phyloP scores from a whole-genome alignment of 2,113 vertebrate species.

The Hipposideros armiger region DNA sequence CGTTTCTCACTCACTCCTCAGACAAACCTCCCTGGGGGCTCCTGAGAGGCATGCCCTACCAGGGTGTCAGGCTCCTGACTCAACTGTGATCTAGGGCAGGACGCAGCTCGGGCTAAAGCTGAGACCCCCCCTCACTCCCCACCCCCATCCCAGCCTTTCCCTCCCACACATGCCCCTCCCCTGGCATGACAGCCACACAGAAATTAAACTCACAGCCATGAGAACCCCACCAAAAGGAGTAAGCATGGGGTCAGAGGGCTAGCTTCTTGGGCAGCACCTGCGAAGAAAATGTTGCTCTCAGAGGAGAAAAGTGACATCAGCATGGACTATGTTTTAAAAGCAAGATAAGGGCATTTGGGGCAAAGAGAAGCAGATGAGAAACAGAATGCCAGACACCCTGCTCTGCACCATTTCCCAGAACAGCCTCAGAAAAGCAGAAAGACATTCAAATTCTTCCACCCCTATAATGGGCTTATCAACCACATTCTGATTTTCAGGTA shows the following conservation, averaged over 20 bases:
- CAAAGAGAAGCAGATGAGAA: not conserved
- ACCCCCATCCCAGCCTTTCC: too few relatives aligned
- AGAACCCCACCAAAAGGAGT: not conserved
- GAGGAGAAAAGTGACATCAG: not conserved
- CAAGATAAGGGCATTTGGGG: not conserved
- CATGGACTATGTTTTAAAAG: not conserved
- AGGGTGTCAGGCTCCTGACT: not conserved
- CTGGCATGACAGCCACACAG: not conserved
- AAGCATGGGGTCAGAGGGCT: not conserved
- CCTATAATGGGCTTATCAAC: not conserved
- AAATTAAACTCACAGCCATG: not conserved
- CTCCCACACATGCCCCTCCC: not conserved
- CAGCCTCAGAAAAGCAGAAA: not conserved
- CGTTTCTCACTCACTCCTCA: not conserved
- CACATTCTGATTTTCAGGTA: not conserved
- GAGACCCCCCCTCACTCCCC: too few relatives aligned
- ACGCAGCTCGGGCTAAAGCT: not conserved
- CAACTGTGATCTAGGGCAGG: not conserved
- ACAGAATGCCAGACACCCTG: not conserved
- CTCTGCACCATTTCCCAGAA: not conserved
- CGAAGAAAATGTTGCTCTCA: not conserved
- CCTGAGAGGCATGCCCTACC: not conserved
- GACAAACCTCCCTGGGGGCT: not conserved
- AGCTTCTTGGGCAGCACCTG: not conserved
- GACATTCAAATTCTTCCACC: not conserved